Evolutionary conservation across 64 coral and sea anemone species (phyloP), one percentile per base, ranked within the genome.

Genomic region (Pachyseris speciosa): DNA sequence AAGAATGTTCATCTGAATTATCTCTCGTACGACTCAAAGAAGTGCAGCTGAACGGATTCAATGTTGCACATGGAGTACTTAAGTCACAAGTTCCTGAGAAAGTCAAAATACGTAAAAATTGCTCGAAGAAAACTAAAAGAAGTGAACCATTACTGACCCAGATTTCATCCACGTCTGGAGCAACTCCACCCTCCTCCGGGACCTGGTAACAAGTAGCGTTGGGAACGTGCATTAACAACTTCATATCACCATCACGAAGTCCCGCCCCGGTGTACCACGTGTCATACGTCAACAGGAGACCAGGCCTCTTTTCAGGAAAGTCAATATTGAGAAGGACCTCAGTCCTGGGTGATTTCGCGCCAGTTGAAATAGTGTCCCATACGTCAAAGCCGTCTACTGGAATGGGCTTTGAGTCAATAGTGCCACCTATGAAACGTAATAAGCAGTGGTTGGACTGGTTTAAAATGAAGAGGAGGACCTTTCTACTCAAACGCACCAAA

Each of bases 291-390:
- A 81, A 10, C 26, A 74, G 24, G 45, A 74, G 70, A 2, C 70
- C 48, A 39, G 50, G 48, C 31, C 55, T 44, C 8, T 42, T 30
- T 15, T 55, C 36, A 61, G 31, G 45, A 7, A 43, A 11, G 28
- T 89, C 86, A 16, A 89, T 67, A 67, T 90, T 90, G 6, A 79
- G 87, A 2, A 90, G 42, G 10, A 90, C 48, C 53, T 90, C 87
- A 48, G 25, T 65, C n/a, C 87, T 64, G 20, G 87, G 74, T 22
- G 87, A 90, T 24, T 58, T 40, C 20, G 67, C 73, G 7, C 74
- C 87, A 32, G 16, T 79, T 0, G 74, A 49, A 66, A 90, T 80
- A 26, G 87, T 90, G 17, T 68, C 69, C 87, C 87, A 90, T 1
- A 79, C 39, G 33, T 90, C 63, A 11, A 52, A 58, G 33, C 87